phyloP scores from a whole-genome alignment of 2,113 vertebrate species.

The Tetrax tetrax region DNA sequence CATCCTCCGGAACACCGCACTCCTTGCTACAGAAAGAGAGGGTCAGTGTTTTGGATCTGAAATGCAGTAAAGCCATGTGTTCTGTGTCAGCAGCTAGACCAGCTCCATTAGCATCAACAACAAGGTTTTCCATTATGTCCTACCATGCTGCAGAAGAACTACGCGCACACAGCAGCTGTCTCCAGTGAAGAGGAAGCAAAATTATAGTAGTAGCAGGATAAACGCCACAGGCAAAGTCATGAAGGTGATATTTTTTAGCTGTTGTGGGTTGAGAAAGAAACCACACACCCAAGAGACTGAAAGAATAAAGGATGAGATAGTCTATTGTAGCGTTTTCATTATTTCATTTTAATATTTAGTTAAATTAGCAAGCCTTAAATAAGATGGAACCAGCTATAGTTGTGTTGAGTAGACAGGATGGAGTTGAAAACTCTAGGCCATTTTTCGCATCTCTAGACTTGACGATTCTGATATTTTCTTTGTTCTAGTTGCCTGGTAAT shows the following conservation, averaged over 20 bases:
- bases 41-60: slow-evolving; percentile 12
- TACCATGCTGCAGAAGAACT: background rate
- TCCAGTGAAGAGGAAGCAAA: slow-evolving; percentile 15
- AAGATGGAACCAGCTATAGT: background rate
- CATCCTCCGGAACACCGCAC: background rate
- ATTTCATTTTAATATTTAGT: slow-evolving; percentile 12
- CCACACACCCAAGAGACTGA: background rate
- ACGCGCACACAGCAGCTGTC: background rate
- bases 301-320: background rate
- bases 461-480: slow-evolving; percentile 62
- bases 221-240: slow-evolving; percentile 20
- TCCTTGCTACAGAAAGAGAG: background rate
- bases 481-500: slow-evolving; percentile 60
- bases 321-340: background rate
- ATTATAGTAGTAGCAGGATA: background rate
- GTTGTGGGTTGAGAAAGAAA: background rate
- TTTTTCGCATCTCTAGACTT: slow-evolving; percentile 32
- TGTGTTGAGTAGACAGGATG: background rate
- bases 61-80: background rate
- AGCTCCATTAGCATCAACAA: slow-evolving; percentile 2
- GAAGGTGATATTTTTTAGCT: slow-evolving; percentile 36
- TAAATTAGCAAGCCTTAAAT: slow-evolving; percentile 3
- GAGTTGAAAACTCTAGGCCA: background rate
- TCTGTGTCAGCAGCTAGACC: slow-evolving; percentile 1
- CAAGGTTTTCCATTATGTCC: background rate